These are phyloP conservation scores for Onychostoma macrolepis DNA, from an alignment of 2,113 vertebrate genomes.

Conservation along the genomic window DNA sequence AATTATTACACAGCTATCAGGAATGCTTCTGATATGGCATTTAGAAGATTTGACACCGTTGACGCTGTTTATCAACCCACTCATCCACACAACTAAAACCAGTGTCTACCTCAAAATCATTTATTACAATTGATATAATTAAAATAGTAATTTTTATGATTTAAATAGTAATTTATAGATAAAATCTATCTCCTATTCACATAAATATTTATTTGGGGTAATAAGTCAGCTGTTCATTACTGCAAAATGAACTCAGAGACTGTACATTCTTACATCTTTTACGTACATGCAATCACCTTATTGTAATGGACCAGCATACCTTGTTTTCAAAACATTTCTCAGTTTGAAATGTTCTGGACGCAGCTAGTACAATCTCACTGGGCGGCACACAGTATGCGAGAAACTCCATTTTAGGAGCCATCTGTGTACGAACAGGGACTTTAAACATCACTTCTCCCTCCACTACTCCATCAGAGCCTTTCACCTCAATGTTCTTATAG, in stretches of 20 bases:
- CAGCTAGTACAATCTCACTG: slow-evolving; percentile 76
- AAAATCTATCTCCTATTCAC: too few relatives aligned
- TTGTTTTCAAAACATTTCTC: slow-evolving; percentile 84
- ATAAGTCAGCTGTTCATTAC: not conserved
- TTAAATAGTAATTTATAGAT: too few relatives aligned
- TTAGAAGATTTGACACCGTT: not conserved
- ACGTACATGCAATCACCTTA: not conserved
- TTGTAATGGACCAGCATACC: slow-evolving; percentile 66
- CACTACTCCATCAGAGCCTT: slow-evolving; percentile 59
- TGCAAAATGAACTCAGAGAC: not conserved
- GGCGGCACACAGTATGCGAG: slow-evolving; percentile 80
- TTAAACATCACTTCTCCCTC: slow-evolving; percentile 73
- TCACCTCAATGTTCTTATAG: slow-evolving; percentile 60
- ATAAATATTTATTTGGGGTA: not conserved
- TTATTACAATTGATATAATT: too few relatives aligned
- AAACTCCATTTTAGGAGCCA: slow-evolving; percentile 71
- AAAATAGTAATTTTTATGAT: too few relatives aligned
- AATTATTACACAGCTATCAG: not conserved
- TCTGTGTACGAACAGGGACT: slow-evolving; percentile 67
- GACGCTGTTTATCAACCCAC: not conserved
- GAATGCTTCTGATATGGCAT: not conserved
- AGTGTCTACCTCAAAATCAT: not conserved
- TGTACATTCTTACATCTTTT: not conserved
- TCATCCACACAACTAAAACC: not conserved
- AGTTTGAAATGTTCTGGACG: slow-evolving; percentile 73